Evolutionary conservation across 2,113 vertebrate species (phyloP), one percentile per base, ranked within the genome.

Genomic region (Mirounga angustirostris): DNA sequence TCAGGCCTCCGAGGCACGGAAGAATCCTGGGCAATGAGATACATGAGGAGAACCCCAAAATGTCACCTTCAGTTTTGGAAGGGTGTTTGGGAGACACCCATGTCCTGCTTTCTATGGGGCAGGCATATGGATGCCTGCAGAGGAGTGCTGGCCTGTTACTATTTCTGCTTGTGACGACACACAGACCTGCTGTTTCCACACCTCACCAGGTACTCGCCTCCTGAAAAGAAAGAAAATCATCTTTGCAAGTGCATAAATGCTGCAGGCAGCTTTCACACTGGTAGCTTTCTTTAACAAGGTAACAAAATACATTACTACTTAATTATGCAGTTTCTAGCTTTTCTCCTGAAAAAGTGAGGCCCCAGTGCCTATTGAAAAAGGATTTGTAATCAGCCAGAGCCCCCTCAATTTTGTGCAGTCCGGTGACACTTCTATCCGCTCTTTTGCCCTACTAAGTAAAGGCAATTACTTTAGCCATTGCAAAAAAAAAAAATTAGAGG

Each of bases 271-370:
- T 94, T 97, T 61, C 6, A 81, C 43, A 52, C 85, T 3, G 56
- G 2, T 7, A 73, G 78, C 46, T 59, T 94, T 80, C 59, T 95
- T 95, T 82, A 84, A 11, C 28, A 97, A 67, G 65, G 36, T 56
- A 92, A 74, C 63, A 92, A 30, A 94, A 71, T 15, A 65, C 67
- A 21, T 1, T 21, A 19, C 63, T 92, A 3, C 74, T 74, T 95
- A 95, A 97, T 97, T 94, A 89, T 86, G 92, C 98, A 96, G 65
- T 67, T 71, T 95, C 78, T 21, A 93, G 43, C 86, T 98, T 83
- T 93, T 56, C 91, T 95, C 73, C n/a, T 81, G 81, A 69, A 96
- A 86, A 97, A 96, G 82, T 76, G 83, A 76, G 95, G 61, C 18
- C 54, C 54, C 15, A n/a, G 5, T 74, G 69, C 50, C 73, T 67